These are phyloP conservation scores for Varanus komodoensis DNA, from an alignment of 2,113 vertebrate genomes.

Conservation along the genomic window DNA sequence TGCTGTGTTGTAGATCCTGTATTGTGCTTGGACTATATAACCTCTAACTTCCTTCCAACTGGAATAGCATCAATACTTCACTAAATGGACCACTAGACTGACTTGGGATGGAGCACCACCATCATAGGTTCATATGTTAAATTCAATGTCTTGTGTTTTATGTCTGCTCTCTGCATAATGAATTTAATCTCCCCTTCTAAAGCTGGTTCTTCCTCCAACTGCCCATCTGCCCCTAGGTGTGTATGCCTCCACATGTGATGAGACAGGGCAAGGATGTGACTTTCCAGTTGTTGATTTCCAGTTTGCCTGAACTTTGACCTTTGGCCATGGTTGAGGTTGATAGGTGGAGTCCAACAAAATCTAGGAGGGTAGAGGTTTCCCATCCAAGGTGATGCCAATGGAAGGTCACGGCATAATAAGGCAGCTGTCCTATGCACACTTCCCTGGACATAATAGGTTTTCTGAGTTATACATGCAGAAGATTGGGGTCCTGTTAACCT, in stretches of 20 bases:
- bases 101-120: not conserved
- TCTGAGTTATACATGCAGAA: not conserved
- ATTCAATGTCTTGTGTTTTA: not conserved
- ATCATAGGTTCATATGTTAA: not conserved
- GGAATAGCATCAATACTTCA: not conserved
- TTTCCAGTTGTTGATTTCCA: not conserved
- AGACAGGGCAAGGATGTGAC: not conserved
- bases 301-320: no score
- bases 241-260: not conserved
- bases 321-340: not conserved
- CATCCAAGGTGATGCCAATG: no score
- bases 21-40: not conserved
- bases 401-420: not conserved
- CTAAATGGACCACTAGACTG: no score
- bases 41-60: not conserved
- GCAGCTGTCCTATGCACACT: not conserved
- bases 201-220: not conserved
- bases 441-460: not conserved
- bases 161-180: not conserved
- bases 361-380: not conserved
- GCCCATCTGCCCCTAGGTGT: no score
- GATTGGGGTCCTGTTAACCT: not conserved
- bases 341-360: not conserved
- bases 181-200: not conserved
- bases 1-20: not conserved